phyloP scores from a whole-genome alignment of 2,797 vertebrate genomes.

The Momotus momota region DNA sequence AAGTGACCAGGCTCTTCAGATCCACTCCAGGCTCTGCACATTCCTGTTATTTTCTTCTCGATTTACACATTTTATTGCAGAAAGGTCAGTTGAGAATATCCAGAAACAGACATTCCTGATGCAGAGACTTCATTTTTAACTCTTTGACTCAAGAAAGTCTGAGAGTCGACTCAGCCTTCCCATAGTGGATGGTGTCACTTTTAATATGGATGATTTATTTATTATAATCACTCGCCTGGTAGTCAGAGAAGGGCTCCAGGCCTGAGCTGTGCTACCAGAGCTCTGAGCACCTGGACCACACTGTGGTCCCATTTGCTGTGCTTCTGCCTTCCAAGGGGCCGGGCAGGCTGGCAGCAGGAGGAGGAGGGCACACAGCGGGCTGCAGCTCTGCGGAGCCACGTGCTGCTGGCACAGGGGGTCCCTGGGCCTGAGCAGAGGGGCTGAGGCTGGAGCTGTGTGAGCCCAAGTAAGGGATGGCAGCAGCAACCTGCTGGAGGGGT shows the following conservation, averaged over 20 bases:
- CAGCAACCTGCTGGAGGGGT: neutral
- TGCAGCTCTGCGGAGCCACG: rapidly evolving
- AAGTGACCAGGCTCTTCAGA: neutral
- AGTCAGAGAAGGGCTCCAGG: neutral
- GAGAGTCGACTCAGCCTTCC: neutral
- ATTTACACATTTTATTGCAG: neutral
- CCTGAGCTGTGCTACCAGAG: neutral
- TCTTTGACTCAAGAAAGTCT: neutral
- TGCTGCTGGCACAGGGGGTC: too few relatives aligned
- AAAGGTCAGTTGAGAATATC: neutral
- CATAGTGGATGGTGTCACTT: neutral
- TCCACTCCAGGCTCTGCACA: neutral
- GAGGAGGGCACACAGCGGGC: neutral
- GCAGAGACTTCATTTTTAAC: neutral
- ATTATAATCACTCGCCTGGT: neutral
- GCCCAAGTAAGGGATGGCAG: neutral
- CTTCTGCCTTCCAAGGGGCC: neutral
- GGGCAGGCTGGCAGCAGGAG: neutral
- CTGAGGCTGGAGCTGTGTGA: neutral
- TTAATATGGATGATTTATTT: neutral
- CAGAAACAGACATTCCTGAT: neutral
- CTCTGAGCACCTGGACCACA: neutral
- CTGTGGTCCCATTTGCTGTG: neutral
- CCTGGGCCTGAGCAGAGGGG: rapidly evolving
- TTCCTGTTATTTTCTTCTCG: neutral